phyloP scores from a whole-genome alignment of 2,113 vertebrate species.

The Macroglossus sobrinus region DNA sequence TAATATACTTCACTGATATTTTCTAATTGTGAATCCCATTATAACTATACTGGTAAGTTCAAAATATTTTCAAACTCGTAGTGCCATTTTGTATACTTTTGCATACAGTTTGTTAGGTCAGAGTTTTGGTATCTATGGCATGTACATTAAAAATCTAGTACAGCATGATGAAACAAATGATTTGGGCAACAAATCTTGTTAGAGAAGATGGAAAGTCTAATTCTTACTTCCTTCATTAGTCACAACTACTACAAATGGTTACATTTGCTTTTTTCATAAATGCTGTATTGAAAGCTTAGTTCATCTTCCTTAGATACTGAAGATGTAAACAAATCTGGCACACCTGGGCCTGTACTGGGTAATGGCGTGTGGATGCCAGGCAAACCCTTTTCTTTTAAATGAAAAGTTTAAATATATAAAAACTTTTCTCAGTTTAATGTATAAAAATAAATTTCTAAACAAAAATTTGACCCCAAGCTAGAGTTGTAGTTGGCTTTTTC shows the following conservation, averaged over 20 bases:
- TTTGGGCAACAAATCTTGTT: conserved; percentile 2
- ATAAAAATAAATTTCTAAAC: conserved; percentile 42
- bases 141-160: neutral
- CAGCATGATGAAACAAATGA: neutral
- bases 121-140: neutral
- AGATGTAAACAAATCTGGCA: neutral
- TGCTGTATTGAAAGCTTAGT: neutral
- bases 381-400: neutral
- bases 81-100: conserved; percentile 25
- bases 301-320: neutral
- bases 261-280: neutral
- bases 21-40: conserved; percentile 1
- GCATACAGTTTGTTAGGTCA: neutral
- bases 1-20: conserved; percentile 27
- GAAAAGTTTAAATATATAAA: no score
- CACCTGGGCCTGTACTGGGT: neutral
- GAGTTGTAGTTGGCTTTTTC: conserved; percentile 22
- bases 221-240: conserved; percentile 3
- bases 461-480: conserved; percentile 16
- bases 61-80: conserved; percentile 18
- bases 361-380: neutral
- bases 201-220: conserved; percentile 19
- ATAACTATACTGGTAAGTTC: neutral
- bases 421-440: conserved; percentile 1
- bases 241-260: neutral